Base-by-base conservation (phyloP, 2,888 invertebrate genomes). In the Chromoteleia sp. region DNA sequence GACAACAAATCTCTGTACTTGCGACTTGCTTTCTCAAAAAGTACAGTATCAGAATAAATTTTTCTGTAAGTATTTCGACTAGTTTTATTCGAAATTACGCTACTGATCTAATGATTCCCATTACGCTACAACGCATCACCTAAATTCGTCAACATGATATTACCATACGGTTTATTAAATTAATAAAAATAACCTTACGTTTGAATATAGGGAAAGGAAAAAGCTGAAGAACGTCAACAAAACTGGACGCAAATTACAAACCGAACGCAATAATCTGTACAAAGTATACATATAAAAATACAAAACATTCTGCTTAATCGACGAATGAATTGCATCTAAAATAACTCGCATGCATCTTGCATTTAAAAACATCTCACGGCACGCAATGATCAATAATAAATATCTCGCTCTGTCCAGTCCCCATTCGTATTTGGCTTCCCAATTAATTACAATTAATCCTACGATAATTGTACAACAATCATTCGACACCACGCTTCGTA, bases 281-380 rank as follows among this genome's bases (percentile, higher is more conserved):
- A 45, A 56, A 56, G 12, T 70, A 70, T 36, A 65, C 21, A 45
- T 74, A 74, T 54, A 74, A 63, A 74, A 74, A 74, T 74, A 74
- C 25, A 74, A 74, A 74, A 74, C 29, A 63, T 73, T 54, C 39
- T 59, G 50, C 33, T 45, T 15, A 15, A 4, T 74, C 8, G 41
- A 30, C 21, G 52, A 73, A 43, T 12, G 29, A 71, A 41, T n/a
- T 41, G 30, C 19, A 25, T 21, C 17, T 33, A 10, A 29, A 17
- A 70, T 15, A 30, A 10, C 30, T 36, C 6, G 10, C 33, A 50
- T 50, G 15, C 45, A 56, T 70, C 50, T 36, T 36, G 8, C 30
- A 12, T 48, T 71, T 43, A 14, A 48, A 68, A 59, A 70, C 36
- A 58, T 45, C 19, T 33, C 43, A 43, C 29, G 12, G 15, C 12